Evolutionary conservation across 1,140 invertebrate genomes (phyloP).

Genomic region (Theocolax elegans): DNA sequence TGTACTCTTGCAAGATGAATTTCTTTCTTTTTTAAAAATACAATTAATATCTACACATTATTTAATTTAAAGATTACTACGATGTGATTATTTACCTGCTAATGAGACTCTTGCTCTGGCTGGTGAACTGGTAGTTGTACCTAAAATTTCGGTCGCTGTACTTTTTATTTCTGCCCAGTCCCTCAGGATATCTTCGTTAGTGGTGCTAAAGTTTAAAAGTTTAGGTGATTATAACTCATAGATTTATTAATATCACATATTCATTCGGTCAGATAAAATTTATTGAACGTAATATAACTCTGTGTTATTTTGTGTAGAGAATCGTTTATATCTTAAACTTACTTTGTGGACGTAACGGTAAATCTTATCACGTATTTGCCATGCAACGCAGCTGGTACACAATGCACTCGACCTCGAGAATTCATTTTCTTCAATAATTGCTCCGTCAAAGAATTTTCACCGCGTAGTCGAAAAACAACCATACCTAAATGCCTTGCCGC

Average conservation of each 20-base stretch:
- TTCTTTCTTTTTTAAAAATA: too few species aligned
- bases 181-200: constrained; percentile 85
- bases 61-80: too few species aligned
- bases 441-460: constrained; percentile 87
- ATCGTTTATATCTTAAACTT: too few species aligned
- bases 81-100: too few species aligned
- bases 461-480: constrained; percentile 91
- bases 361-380: constrained; percentile 91
- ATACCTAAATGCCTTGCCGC: constrained; percentile 89
- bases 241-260: too few species aligned
- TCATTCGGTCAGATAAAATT: too few species aligned
- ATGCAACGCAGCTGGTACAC: constrained; percentile 91
- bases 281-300: too few species aligned
- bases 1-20: not conserved
- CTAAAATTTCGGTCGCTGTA: constrained; percentile 80
- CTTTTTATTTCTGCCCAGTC: constrained; percentile 91
- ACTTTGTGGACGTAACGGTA: constrained; percentile 88
- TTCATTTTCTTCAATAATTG: constrained; percentile 89
- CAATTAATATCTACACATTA: too few species aligned
- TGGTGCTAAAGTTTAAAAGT: constrained; percentile 71
- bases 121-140: constrained; percentile 65
- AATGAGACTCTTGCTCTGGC: constrained; percentile 76
- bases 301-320: too few species aligned
- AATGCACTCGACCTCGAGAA: constrained; percentile 85
- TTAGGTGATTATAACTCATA: constrained; percentile 8